A percentile compares a stretch with the other conserved stretches of the same genome.
Evolutionary conservation across 2,113 vertebrate genomes (phyloP).

Genomic region (Indri indri): DNA sequence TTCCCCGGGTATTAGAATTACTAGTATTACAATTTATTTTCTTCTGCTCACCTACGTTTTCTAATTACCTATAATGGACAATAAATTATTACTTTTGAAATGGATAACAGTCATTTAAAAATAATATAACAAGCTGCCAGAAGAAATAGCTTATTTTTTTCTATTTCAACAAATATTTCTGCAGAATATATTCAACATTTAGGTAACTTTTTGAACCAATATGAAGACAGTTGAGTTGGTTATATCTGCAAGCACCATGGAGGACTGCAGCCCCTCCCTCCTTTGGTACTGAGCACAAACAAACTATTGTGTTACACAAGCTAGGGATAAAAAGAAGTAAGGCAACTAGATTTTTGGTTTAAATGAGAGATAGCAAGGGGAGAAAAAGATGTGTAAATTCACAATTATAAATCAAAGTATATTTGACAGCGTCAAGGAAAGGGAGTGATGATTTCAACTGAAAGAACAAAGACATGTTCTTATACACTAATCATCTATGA

Average conservation of each 20-base stretch:
- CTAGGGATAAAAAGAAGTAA: background rate
- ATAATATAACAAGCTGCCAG: background rate
- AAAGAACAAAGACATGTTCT: background rate
- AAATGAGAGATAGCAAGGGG: background rate
- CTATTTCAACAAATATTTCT: background rate
- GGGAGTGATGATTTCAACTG: background rate
- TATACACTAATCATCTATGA: background rate
- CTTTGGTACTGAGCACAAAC: background rate
- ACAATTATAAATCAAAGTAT: background rate
- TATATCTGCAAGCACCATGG: background rate
- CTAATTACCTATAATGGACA: background rate
- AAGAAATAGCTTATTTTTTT: conserved; percentile 38
- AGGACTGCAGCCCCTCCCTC: background rate
- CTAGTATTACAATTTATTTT: conserved; percentile 20
- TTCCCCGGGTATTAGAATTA: background rate
- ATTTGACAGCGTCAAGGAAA: background rate
- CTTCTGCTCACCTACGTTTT: conserved; percentile 10
- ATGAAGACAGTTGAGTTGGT: background rate
- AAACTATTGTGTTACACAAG: background rate
- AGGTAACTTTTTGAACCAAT: background rate
- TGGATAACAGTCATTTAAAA: conserved; percentile 28
- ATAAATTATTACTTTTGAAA: conserved; percentile 1
- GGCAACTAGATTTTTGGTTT: background rate
- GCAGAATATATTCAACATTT: background rate
- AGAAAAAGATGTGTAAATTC: background rate